Conservation (phyloP, 2,113 vertebrate genomes). For the Lota lota region DNA sequence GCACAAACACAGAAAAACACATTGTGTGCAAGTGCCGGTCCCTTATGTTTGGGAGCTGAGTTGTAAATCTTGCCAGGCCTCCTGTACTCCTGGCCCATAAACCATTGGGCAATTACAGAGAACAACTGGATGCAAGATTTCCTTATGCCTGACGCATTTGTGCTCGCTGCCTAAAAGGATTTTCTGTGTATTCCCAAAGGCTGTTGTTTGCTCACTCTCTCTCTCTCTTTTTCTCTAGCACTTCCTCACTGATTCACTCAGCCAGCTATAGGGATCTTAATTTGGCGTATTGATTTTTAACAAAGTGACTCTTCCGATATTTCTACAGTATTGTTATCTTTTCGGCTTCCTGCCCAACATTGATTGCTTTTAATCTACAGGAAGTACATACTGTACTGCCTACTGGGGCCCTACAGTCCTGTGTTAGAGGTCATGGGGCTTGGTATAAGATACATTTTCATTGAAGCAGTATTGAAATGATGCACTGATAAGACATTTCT, state of each 20-base stretch:
- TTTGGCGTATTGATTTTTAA: not conserved
- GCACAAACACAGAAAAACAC: not conserved
- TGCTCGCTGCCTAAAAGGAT: slow-evolving; percentile 48
- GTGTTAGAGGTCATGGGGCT: slow-evolving; percentile 39
- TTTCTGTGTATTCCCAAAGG: slow-evolving; percentile 7
- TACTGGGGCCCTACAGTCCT: slow-evolving; percentile 27
- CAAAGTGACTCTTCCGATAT: not conserved
- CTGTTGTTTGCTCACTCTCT: too few species aligned
- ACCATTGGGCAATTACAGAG: slow-evolving; percentile 59
- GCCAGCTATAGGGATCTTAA: not conserved
- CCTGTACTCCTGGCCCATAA: slow-evolving; percentile 40
- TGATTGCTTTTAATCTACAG: slow-evolving; percentile 33
- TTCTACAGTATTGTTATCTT: not conserved
- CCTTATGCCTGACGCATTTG: slow-evolving; percentile 57
- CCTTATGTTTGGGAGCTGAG: slow-evolving; percentile 28
- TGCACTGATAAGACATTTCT: too few species aligned
- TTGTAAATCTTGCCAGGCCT: slow-evolving; percentile 60
- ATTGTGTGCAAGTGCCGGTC: slow-evolving; percentile 5
- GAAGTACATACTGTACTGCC: slow-evolving; percentile 7
- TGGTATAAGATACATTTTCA: slow-evolving; percentile 20
- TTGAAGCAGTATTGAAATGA: not conserved
- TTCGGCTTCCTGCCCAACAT: slow-evolving; percentile 39
- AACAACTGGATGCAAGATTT: slow-evolving; percentile 64
- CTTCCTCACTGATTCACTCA: not conserved
- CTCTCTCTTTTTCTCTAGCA: not conserved